Evolutionary conservation across 2,113 vertebrate species (phyloP).

Genomic region (Psephotus haematonotus): DNA sequence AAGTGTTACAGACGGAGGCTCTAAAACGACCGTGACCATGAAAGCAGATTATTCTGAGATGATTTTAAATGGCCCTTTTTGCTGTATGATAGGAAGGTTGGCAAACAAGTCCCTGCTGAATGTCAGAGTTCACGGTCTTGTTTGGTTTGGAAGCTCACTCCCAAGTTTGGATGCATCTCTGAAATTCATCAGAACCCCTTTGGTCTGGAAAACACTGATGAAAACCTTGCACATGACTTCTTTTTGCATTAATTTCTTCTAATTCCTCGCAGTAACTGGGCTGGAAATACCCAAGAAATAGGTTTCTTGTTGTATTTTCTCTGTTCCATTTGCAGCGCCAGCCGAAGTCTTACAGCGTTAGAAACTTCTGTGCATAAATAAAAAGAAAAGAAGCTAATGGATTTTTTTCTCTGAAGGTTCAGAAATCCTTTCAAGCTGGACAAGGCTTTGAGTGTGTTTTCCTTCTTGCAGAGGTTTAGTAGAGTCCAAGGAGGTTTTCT

Average conservation of each 20-base stretch:
- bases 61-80: not conserved
- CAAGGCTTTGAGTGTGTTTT: not conserved
- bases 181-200: conserved; percentile 4
- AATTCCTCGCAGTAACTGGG: conserved; percentile 15
- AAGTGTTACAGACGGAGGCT: not conserved
- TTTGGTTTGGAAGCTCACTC: conserved; percentile 18
- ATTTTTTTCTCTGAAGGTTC: not conserved
- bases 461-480: not conserved
- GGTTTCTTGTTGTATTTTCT: not conserved
- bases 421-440: not conserved
- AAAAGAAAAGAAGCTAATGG: not conserved
- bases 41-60: not conserved
- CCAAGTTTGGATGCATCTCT: conserved; percentile 23
- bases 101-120: not conserved
- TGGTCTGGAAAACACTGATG: not conserved
- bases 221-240: not conserved
- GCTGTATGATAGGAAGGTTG: not conserved
- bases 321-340: not conserved
- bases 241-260: not conserved
- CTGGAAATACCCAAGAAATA: conserved; percentile 14
- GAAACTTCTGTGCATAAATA: not conserved
- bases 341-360: not conserved
- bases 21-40: not conserved
- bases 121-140: not conserved
- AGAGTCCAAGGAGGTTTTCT: not conserved